Conservation (phyloP, 2,888 invertebrate genomes). For the Carterocephalus palaemon region DNA sequence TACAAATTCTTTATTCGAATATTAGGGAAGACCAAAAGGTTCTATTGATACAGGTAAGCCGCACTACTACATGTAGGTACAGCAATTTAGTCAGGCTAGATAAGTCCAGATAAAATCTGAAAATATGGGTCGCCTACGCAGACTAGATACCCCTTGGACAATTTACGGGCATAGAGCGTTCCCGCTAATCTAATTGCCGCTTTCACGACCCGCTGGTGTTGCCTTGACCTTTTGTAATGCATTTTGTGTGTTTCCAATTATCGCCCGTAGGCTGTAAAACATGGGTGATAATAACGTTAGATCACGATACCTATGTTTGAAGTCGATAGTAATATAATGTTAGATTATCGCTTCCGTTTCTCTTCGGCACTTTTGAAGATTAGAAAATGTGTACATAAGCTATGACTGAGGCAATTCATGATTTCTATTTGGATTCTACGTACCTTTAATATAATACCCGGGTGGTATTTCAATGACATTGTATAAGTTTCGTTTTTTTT, state of each 20-base stretch:
- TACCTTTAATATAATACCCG: too few relatives aligned
- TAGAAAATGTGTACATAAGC: background rate
- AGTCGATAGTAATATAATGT: constrained; percentile 13
- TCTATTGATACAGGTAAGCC: too few relatives aligned
- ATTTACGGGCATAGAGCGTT: constrained; percentile 60
- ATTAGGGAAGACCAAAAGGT: too few relatives aligned
- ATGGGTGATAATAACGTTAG: constrained; percentile 32
- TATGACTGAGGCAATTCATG: too few relatives aligned
- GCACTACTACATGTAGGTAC: too few relatives aligned
- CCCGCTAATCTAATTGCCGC: constrained; percentile 73
- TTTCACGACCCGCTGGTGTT: constrained; percentile 61
- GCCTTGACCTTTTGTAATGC: constrained; percentile 73
- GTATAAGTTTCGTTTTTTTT: too few relatives aligned
- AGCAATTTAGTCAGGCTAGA: too few relatives aligned
- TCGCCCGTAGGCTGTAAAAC: constrained; percentile 33
- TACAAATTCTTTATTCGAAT: too few relatives aligned
- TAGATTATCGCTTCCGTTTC: constrained; percentile 19
- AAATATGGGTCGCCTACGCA: constrained; percentile 13
- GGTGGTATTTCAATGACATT: too few relatives aligned
- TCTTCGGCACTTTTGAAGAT: constrained; percentile 6
- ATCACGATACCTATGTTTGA: constrained; percentile 17
- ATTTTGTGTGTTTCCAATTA: constrained; percentile 55
- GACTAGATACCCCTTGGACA: constrained; percentile 54
- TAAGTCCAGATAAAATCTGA: constrained; percentile 2
- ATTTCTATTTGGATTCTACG: too few relatives aligned